phyloP scores from a whole-genome alignment of 2,888 invertebrate genomes.

The Ophioninae sp. region DNA sequence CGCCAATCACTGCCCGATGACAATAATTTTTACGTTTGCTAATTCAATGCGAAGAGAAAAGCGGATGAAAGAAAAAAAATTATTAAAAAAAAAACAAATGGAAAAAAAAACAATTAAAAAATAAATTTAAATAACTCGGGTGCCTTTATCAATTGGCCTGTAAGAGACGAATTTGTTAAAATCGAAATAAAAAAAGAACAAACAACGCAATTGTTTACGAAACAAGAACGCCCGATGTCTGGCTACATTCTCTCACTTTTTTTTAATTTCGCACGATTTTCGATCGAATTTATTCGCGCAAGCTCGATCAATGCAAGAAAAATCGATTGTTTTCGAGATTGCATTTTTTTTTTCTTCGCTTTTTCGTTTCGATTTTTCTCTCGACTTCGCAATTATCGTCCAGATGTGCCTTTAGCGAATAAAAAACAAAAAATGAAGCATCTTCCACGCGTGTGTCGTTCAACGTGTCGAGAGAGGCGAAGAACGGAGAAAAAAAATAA shows the following conservation, averaged over 20 bases:
- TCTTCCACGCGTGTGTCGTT: not conserved
- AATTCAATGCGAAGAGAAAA: constrained; percentile 35
- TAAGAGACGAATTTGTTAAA: constrained; percentile 38
- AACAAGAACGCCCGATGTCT: constrained; percentile 47
- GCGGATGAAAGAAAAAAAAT: constrained; percentile 20
- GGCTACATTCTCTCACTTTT: constrained; percentile 7
- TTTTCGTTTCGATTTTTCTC: constrained; percentile 27
- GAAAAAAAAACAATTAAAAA: constrained; percentile 18
- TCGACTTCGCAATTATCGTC: constrained; percentile 44
- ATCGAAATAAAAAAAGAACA: constrained; percentile 44
- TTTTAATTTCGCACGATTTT: constrained; percentile 37
- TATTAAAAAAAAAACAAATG: constrained; percentile 7
- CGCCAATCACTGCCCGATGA: constrained; percentile 31
- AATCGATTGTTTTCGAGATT: constrained; percentile 7
- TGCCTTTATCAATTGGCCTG: constrained; percentile 67
- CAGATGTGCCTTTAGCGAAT: constrained; percentile 60
- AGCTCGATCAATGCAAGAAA: constrained; percentile 5
- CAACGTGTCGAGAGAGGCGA: not conserved
- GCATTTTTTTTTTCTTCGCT: constrained; percentile 14
- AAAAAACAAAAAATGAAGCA: not conserved
- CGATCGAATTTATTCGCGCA: constrained; percentile 35
- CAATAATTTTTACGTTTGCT: constrained; percentile 50
- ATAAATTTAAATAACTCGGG: constrained; percentile 62
- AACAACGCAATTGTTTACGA: constrained; percentile 51
- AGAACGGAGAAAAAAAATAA: constrained; percentile 1